Conservation (phyloP, 2,113 vertebrate genomes). For the Myodes glareolus region DNA sequence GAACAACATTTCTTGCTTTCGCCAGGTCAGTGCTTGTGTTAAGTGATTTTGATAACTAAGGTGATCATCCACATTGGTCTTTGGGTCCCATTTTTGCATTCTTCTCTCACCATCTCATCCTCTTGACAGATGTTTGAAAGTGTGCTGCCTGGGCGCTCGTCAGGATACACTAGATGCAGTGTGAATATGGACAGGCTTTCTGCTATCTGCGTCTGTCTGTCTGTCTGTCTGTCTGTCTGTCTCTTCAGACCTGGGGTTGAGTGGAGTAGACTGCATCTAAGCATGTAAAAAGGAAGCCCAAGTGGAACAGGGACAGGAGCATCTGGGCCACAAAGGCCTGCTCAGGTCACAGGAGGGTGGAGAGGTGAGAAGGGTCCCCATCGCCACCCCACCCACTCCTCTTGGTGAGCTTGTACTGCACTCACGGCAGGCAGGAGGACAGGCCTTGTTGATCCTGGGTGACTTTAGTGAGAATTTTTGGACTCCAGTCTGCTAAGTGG, state of each 20-base stretch:
- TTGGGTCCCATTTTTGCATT: background rate
- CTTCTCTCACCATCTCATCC: background rate
- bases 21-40: background rate
- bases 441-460: background rate
- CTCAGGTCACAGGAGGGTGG: background rate
- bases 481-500: constrained; percentile 53
- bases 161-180: background rate
- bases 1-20: background rate
- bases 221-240: background rate
- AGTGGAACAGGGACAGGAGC: background rate
- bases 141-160: background rate
- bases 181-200: too few relatives aligned
- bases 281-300: background rate
- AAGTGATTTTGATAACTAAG: too few relatives aligned
- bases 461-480: background rate
- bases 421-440: background rate
- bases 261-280: background rate
- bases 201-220: too few relatives aligned
- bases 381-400: background rate
- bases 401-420: background rate
- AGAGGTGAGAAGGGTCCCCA: background rate
- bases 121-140: background rate
- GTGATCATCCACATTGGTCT: too few relatives aligned
- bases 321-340: background rate
- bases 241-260: background rate